These are phyloP conservation scores for Hyposoter dolosus DNA, from an alignment of 2,888 invertebrate species.

Conservation along the genomic window DNA sequence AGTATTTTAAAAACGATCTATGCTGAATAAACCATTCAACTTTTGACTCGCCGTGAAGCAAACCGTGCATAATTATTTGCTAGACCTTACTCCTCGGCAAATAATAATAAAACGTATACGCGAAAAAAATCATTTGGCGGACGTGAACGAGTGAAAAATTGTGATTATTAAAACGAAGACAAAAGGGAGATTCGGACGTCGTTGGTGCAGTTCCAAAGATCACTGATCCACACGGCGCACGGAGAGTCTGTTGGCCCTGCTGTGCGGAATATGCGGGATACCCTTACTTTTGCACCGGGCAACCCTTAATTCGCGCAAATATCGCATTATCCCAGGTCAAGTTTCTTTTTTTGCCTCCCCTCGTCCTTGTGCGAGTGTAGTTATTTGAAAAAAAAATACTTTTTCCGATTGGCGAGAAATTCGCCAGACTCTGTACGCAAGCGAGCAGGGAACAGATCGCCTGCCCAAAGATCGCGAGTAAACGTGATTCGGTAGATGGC, in stretches of 20 bases:
- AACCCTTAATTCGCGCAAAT: not conserved
- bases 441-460: slow-evolving; percentile 8
- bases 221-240: slow-evolving; percentile 66
- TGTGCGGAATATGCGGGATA: slow-evolving; percentile 28
- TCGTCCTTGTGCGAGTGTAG: not conserved
- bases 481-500: slow-evolving; percentile 52
- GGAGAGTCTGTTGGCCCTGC: slow-evolving; percentile 47
- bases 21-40: not conserved
- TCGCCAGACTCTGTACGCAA: slow-evolving; percentile 6
- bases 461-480: slow-evolving; percentile 33
- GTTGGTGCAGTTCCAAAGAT: slow-evolving; percentile 61
- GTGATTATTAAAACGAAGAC: slow-evolving; percentile 20
- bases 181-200: slow-evolving; percentile 20
- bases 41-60: not conserved
- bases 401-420: not conserved
- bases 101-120: not conserved
- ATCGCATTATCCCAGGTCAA: not conserved
- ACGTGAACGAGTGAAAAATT: slow-evolving; percentile 3
- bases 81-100: no score
- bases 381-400: not conserved
- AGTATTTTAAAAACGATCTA: slow-evolving; percentile 11
- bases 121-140: not conserved
- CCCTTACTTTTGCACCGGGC: slow-evolving; percentile 37
- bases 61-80: not conserved
- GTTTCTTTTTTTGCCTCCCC: not conserved